phyloP scores from a whole-genome alignment of 2,797 vertebrate species.

The Crenuchus spilurus region DNA sequence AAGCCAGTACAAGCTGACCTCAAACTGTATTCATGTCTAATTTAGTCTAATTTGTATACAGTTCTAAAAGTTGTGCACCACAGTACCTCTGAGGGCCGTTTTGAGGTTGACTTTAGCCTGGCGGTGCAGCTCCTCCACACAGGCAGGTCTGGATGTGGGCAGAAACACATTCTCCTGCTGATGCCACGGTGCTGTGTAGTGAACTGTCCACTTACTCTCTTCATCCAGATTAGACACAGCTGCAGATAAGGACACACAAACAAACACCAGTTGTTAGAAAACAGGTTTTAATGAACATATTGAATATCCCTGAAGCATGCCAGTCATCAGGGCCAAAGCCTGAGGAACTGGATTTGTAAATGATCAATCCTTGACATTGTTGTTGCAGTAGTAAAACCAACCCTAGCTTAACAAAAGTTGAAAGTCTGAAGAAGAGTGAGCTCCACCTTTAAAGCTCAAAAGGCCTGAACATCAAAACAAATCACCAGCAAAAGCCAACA shows the following conservation, averaged over 20 bases:
- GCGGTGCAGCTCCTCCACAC: slow-evolving; percentile 93
- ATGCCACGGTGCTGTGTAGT: slow-evolving; percentile 95
- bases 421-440: neutral
- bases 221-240: slow-evolving; percentile 98
- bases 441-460: neutral
- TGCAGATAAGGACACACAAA: slow-evolving; percentile 65
- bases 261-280: neutral
- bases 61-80: neutral
- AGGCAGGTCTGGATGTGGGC: slow-evolving; percentile 86
- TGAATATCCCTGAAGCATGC: too few species aligned
- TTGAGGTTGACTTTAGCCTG: slow-evolving; percentile 98
- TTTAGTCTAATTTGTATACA: too few species aligned
- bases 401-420: neutral
- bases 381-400: too few species aligned
- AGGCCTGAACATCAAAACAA: neutral
- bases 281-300: neutral
- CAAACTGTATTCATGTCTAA: too few species aligned
- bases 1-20: too few species aligned
- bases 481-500: neutral
- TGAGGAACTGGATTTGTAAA: too few species aligned
- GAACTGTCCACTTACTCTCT: slow-evolving; percentile 96
- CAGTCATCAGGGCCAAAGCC: too few species aligned
- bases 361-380: too few species aligned
- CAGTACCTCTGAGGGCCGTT: slow-evolving; percentile 92
- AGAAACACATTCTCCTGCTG: slow-evolving; percentile 98